These are phyloP conservation scores for Nasonia longicornis DNA, from an alignment of 1,140 invertebrate species.

Conservation along the genomic window DNA sequence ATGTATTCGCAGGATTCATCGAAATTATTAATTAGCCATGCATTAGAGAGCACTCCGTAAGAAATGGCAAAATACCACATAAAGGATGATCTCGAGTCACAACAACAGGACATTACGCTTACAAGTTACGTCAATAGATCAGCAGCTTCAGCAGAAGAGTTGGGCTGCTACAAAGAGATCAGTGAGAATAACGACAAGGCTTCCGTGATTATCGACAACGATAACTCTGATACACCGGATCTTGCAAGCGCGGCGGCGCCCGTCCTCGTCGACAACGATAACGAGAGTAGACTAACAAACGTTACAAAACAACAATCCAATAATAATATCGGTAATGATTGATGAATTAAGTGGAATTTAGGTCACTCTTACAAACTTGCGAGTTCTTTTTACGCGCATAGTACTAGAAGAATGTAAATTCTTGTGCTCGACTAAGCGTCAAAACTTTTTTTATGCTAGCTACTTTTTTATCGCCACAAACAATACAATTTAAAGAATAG, in stretches of 20 bases:
- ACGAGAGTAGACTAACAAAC: no score
- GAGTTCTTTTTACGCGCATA: no score
- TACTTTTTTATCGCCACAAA: slow-evolving; percentile 1
- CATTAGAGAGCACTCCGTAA: not conserved
- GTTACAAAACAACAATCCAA: no score
- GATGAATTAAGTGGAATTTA: not conserved
- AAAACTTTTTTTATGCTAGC: no score
- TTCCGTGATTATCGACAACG: not conserved
- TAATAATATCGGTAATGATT: not conserved
- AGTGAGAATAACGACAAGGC: slow-evolving; percentile 47
- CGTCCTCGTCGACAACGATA: no score
- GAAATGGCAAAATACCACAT: slow-evolving; percentile 63
- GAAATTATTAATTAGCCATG: no score
- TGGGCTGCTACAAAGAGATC: slow-evolving; percentile 33
- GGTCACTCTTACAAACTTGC: no score
- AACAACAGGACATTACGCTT: slow-evolving; percentile 55
- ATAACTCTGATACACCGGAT: no score
- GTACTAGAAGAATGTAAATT: no score
- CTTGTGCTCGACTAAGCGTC: no score
- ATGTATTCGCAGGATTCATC: no score
- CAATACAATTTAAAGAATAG: slow-evolving; percentile 31
- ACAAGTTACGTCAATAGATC: slow-evolving; percentile 55
- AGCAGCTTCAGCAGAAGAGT: slow-evolving; percentile 48
- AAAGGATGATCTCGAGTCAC: slow-evolving; percentile 57
- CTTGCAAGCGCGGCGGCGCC: no score